These are phyloP conservation scores for Corythaixoides concolor DNA, from an alignment of 2,113 vertebrate species.

Conservation along the genomic window DNA sequence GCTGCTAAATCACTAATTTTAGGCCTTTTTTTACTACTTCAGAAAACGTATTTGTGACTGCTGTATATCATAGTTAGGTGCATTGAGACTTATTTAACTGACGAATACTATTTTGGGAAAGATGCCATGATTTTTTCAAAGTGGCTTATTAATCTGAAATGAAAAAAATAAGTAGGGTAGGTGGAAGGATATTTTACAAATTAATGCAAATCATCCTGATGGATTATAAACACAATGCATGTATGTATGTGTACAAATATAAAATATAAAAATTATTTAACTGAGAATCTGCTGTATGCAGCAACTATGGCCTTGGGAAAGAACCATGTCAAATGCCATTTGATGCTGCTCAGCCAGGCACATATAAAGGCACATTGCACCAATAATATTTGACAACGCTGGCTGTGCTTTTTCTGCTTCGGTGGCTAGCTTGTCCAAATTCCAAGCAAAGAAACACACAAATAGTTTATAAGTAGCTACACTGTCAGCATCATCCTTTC, in stretches of 20 bases:
- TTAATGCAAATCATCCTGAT: constrained; percentile 28
- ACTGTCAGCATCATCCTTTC: constrained; percentile 48
- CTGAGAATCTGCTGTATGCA: not conserved
- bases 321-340: constrained; percentile 65
- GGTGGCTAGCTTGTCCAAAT: constrained; percentile 58
- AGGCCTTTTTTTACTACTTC: not conserved
- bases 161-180: constrained; percentile 40
- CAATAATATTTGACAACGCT: constrained; percentile 75
- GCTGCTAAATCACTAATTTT: constrained; percentile 16
- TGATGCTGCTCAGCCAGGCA: constrained; percentile 73
- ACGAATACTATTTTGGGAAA: constrained; percentile 35
- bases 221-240: not conserved
- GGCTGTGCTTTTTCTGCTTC: constrained; percentile 74
- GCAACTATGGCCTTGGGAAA: constrained; percentile 66
- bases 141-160: constrained; percentile 2
- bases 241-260: not conserved
- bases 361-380: constrained; percentile 65
- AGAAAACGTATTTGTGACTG: constrained; percentile 28
- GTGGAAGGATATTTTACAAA: constrained; percentile 44
- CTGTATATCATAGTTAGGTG: not conserved
- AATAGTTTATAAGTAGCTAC: constrained; percentile 55
- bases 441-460: constrained; percentile 33
- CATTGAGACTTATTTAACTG: constrained; percentile 5
- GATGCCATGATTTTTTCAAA: not conserved
- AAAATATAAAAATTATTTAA: constrained; percentile 40